phyloP scores from a whole-genome alignment of 2,888 invertebrate species.

The Euzetes globulus region DNA sequence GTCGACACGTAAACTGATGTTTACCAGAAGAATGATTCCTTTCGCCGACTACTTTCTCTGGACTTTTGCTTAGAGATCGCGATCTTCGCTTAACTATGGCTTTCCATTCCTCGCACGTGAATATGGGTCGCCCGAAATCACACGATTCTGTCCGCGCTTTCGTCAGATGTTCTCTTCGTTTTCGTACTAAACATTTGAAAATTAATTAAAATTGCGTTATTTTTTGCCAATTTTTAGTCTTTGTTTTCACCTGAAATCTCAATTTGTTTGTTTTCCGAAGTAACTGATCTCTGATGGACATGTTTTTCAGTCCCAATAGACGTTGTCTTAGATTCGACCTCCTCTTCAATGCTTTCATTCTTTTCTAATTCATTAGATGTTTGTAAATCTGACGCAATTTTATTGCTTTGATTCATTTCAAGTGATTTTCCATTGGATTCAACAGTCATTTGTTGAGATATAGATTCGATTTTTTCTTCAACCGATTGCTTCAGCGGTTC shows the following conservation, averaged over 20 bases:
- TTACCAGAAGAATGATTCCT: slow-evolving; percentile 11
- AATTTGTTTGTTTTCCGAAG: no score
- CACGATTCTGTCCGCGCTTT: background rate
- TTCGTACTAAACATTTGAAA: background rate
- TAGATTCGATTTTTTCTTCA: no score
- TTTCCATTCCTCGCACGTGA: slow-evolving; percentile 22
- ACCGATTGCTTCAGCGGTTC: background rate
- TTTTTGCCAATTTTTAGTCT: background rate
- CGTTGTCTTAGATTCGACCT: no score
- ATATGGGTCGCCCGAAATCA: slow-evolving; percentile 7
- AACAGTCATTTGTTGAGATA: no score
- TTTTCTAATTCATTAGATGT: no score
- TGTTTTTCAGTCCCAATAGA: background rate
- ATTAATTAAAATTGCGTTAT: background rate
- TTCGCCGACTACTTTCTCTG: background rate
- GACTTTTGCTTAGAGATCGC: slow-evolving; percentile 17
- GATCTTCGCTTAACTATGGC: background rate
- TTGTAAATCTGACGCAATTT: no score
- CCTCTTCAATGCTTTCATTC: no score
- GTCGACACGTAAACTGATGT: slow-evolving; percentile 31
- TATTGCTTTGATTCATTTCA: no score
- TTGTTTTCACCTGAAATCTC: background rate
- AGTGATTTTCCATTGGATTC: no score
- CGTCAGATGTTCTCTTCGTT: background rate
- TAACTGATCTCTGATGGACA: no score